Evolutionary conservation across 2,888 invertebrate genomes (phyloP), one percentile per base, ranked within the genome.

Genomic region (Ormyrus pomaceus): DNA sequence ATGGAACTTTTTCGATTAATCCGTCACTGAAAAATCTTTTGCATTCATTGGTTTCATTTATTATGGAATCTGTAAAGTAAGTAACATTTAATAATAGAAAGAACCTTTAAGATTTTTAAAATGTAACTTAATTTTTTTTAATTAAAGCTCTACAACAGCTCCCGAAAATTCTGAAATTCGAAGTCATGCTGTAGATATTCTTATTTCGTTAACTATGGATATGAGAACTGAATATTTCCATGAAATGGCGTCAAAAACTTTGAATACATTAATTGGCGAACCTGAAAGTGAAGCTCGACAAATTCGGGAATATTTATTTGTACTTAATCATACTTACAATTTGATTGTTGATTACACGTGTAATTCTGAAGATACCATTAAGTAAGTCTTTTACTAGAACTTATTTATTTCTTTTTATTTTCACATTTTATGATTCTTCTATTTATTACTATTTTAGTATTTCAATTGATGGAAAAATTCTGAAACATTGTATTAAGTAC

Each of bases 121-220:
- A 34, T 34, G 34, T 34, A 34, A 34, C 34, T 34, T 34, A 10
- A 13, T 34, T 55, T 45, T 74, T 59, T 51, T 72, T n/a, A 13
- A 64, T 81, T 77, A 55, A 10, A 85, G 86, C 19, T 80, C 87
- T 11, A 91, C 91, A 8, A 92, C 92, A 86, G 92, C 91, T 66
- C 93, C 93, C 5, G 95, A 96, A 83, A 93, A 93, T 84, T 93
- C 93, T 0, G 93, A 93, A 13, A 92, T 94, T 2, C 93, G 93
- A 86, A 92, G 93, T 84, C 93, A 93, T 87, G 93, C 95, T 0
- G 92, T 95, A 4, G 93, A 94, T 64, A 92, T 95, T 9, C 91
- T 97, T 64, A 93, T 96, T 61, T 95, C 97, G 0, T 93, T 97
- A 82, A 93, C 96, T 68, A 92, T 95, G 87, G 96, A 96, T 89